Evolutionary conservation across 2,797 vertebrate genomes (phyloP), one percentile per base, ranked within the genome.

Genomic region (Gymnoscopelus microlampas): DNA sequence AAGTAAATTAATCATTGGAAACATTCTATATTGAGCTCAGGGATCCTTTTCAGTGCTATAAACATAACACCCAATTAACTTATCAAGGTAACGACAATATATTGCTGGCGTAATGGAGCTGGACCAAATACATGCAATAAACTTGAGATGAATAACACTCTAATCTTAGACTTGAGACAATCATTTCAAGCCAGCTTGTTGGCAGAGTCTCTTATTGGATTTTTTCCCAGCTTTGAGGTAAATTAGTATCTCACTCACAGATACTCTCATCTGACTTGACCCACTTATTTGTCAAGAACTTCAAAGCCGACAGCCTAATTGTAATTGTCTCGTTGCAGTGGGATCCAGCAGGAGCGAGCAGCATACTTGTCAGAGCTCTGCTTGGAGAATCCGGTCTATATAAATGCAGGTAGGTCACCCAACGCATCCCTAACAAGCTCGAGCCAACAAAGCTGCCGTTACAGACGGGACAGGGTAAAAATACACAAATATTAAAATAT

Each of bases 251-350:
- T 77, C 78, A 70, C 71, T 87, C 77, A 76, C 66, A 71, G 24
- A 75, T 59, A 58, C 76, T 72, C 82, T 88, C 78, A 71, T 81
- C 79, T 82, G 75, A 86, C 62, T 76, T 85, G 76, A 81, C 77
- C 81, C 77, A 84, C 55, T 88, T 89, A 82, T 87, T 83, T 67
- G 63, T 65, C 76, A 83, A 78, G 73, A 69, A 85, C 83, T 81
- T 90, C 83, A 87, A 89, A 88, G 83, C 69, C 60, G 47, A n/a
- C 14, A 66, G 64, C 65, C 13, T 78, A 80, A 83, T 67, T 85
- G 81, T 74, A 80, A 86, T 88, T 76, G 76, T 83, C 76, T 85
- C 63, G 60, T 12, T 79, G 75, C 66, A 60, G 70, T 78, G 35
- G 59, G 72, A 69, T 76, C 71, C 58, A 70, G 24, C 51, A 47